Base-by-base conservation (phyloP, 2,888 invertebrate species). In the Megamerina dolium region DNA sequence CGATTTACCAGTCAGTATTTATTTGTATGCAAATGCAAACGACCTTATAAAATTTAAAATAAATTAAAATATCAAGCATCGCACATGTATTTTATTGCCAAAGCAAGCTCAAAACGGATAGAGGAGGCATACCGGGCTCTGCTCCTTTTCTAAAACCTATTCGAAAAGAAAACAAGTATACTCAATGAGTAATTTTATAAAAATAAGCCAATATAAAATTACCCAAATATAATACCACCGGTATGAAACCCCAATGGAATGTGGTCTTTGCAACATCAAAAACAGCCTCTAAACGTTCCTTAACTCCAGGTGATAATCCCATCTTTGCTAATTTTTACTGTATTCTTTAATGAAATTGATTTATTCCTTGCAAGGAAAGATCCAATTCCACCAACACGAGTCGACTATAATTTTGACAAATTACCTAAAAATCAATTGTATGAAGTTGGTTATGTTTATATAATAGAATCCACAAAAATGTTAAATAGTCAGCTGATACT, bases 221-320 rank as follows among this genome's bases (percentile, higher is more conserved):
- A 81, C 84, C 84, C 67, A 84, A 67, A 68, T 81, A 84, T 13
- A 84, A 61, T 19, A 84, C 78, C 29, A 79, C 74, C 1, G 84
- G 84, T 46, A 84, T 79, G 52, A 83, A 84, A 32, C 81, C 82
- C 76, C 80, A 82, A 56, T 83, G 82, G 53, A 83, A 82, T 42
- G 77, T 70, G 2, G 77, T 77, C 66, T 81, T 81, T 9, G 75
- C 74, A 1, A 77, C 51, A 33, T 76, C 76, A 34, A 82, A 68
- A 6, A 84, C 78, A 20, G 77, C 66, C 26, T 76, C 73, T 35
- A 84, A 64, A 54, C 83, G 77, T 57, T 80, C 78, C 63, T 81
- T 82, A 2, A 76, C 78, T 48, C 77, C 77, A 27, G 77, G 74
- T 45, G 75, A 72, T 36, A 77, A 48, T 38, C 56, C 60, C 68